phyloP scores from a whole-genome alignment of 2,797 vertebrate species.

The Danio tinwini region DNA sequence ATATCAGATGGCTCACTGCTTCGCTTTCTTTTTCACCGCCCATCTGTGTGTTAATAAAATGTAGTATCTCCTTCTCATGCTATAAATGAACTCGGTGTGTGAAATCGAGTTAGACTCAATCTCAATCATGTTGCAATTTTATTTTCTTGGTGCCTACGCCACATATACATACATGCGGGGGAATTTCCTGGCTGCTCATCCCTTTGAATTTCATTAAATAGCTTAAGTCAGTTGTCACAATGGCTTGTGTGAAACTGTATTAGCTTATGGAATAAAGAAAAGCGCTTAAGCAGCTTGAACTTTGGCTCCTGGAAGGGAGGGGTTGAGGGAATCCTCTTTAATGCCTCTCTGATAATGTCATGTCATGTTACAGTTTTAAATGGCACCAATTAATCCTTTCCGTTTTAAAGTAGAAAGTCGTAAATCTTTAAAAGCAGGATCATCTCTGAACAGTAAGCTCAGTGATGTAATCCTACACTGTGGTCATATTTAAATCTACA shows the following conservation, averaged over 20 bases:
- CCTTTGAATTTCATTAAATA: constrained; percentile 62
- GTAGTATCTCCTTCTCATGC: constrained; percentile 37
- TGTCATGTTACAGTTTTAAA: constrained; percentile 63
- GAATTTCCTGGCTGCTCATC: constrained; percentile 45
- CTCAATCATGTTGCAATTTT: constrained; percentile 50
- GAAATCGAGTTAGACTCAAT: constrained; percentile 47
- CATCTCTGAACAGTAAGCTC: constrained; percentile 54
- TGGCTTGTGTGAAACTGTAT: constrained; percentile 54
- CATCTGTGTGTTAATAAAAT: constrained; percentile 47
- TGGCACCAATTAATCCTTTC: constrained; percentile 62
- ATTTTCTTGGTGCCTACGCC: constrained; percentile 33
- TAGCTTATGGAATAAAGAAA: constrained; percentile 56
- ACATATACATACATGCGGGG: constrained; percentile 21
- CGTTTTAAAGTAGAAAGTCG: constrained; percentile 58
- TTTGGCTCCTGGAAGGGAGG: constrained; percentile 55
- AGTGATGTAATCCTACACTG: constrained; percentile 41
- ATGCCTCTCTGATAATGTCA: constrained; percentile 57
- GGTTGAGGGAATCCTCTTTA: constrained; percentile 56
- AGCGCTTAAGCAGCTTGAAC: constrained; percentile 57
- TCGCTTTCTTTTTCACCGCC: constrained; percentile 37
- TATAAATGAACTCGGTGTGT: constrained; percentile 44
- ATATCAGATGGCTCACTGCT: constrained; percentile 39
- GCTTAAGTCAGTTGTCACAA: constrained; percentile 61
- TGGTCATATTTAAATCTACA: constrained; percentile 21
- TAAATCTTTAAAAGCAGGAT: constrained; percentile 61